These are phyloP conservation scores for Pandemis cinnamomeana DNA, from an alignment of 2,888 invertebrate genomes.

Conservation along the genomic window DNA sequence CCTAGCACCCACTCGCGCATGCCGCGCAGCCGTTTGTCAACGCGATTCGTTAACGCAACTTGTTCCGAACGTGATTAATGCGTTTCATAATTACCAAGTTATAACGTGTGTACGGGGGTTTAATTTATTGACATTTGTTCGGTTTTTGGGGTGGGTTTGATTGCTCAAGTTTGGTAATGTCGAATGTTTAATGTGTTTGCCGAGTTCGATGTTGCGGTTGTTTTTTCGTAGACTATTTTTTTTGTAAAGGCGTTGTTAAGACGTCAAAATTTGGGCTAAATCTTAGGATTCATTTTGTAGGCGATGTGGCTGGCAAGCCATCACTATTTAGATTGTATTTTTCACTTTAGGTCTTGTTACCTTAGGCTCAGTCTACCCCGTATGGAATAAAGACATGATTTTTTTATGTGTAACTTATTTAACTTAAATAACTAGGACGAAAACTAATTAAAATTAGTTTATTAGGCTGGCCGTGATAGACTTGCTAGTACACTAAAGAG, in stretches of 20 bases:
- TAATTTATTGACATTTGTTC: constrained; percentile 80
- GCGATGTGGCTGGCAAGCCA: no score
- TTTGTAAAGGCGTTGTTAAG: background rate
- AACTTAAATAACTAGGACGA: no score
- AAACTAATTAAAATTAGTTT: no score
- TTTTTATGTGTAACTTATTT: no score
- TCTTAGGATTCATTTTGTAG: no score
- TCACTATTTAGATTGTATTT: no score
- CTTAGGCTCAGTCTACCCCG: no score
- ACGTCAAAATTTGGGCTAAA: no score
- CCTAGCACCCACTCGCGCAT: constrained; percentile 70
- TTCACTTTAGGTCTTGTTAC: no score
- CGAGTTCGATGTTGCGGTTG: constrained; percentile 19
- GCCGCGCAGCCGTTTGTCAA: constrained; percentile 78
- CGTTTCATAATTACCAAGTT: constrained; percentile 82
- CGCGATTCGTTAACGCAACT: constrained; percentile 62
- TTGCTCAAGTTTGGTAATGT: constrained; percentile 50
- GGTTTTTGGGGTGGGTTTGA: constrained; percentile 59
- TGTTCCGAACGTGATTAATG: constrained; percentile 81
- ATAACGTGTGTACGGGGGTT: constrained; percentile 60
- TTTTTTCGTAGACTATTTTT: constrained; percentile 12
- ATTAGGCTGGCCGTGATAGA: no score
- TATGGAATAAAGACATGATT: no score
- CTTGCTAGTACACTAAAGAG: no score
- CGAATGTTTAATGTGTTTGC: constrained; percentile 40